phyloP scores from a whole-genome alignment of 2,888 invertebrate genomes.

The Vanessa cardui region DNA sequence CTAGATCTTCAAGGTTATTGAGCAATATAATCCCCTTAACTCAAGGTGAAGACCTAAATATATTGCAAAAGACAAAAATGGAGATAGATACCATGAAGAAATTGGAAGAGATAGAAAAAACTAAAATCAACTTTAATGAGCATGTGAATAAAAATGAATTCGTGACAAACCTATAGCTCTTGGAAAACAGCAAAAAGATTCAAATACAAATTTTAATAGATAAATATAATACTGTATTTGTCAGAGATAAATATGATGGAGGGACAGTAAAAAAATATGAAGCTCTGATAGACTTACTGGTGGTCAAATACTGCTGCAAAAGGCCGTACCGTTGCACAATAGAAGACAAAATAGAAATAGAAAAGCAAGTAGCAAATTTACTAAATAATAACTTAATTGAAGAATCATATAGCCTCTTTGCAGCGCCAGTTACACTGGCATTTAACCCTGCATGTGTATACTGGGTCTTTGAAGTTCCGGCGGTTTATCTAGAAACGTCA shows the following conservation, averaged over 20 bases:
- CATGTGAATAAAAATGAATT: slow-evolving; percentile 17
- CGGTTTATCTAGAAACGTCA: no score
- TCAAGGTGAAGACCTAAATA: slow-evolving; percentile 4
- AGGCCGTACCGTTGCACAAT: slow-evolving; percentile 35
- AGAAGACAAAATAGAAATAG: slow-evolving; percentile 33
- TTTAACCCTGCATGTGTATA: no score
- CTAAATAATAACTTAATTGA: slow-evolving; percentile 33
- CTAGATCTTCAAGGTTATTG: no score
- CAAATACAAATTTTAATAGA: slow-evolving; percentile 24
- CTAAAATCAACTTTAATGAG: slow-evolving; percentile 32
- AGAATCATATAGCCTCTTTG: slow-evolving; percentile 38
- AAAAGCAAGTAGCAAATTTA: slow-evolving; percentile 27
- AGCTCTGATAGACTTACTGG: slow-evolving; percentile 28
- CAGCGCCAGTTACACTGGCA: slow-evolving; percentile 33
- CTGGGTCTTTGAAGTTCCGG: no score
- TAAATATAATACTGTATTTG: slow-evolving; percentile 24
- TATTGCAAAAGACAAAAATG: not conserved
- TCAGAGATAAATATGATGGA: slow-evolving; percentile 35
- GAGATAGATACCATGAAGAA: slow-evolving; percentile 4
- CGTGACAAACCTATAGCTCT: slow-evolving; percentile 16
- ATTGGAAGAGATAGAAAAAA: slow-evolving; percentile 11
- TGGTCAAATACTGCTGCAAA: slow-evolving; percentile 34
- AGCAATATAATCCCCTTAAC: no score
- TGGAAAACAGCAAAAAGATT: slow-evolving; percentile 19
- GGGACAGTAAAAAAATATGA: slow-evolving; percentile 30